These are phyloP conservation scores for Bombus pyrosoma DNA, from an alignment of 1,140 invertebrate species.

Conservation along the genomic window DNA sequence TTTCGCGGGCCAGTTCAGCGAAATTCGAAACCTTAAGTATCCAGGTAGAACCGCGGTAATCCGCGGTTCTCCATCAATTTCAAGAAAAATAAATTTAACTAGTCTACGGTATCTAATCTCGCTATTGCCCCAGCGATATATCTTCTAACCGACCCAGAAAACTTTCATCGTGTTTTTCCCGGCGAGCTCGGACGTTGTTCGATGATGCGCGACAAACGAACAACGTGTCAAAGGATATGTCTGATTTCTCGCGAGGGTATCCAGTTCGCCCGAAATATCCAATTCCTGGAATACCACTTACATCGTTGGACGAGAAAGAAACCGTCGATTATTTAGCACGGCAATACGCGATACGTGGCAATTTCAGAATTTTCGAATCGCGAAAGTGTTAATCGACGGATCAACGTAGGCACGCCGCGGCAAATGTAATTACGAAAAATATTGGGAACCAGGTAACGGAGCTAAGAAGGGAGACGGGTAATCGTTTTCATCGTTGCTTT, in stretches of 20 bases:
- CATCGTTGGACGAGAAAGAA: background rate
- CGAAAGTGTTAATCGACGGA: slow-evolving; percentile 23
- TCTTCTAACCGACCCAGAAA: too few species aligned
- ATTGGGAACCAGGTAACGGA: slow-evolving; percentile 14
- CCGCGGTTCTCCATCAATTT: background rate
- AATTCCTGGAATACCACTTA: background rate
- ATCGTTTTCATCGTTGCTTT: slow-evolving; percentile 55
- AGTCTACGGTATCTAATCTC: background rate
- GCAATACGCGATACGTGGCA: background rate
- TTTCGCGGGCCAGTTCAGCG: slow-evolving; percentile 17
- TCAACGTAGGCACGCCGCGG: background rate
- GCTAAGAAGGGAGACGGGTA: slow-evolving; percentile 27
- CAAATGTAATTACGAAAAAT: slow-evolving; percentile 16
- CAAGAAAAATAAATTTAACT: background rate
- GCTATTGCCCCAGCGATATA: too few species aligned
- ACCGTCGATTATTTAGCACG: background rate
- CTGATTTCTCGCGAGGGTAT: background rate
- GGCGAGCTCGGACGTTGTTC: too few species aligned
- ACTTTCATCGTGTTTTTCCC: too few species aligned
- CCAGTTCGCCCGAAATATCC: background rate
- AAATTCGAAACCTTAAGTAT: slow-evolving; percentile 20
- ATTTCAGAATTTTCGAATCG: background rate
- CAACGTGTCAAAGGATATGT: background rate
- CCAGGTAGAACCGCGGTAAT: background rate
- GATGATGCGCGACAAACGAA: background rate